Conservation (phyloP, 2,888 invertebrate species). For the Diadegma fenestrale region DNA sequence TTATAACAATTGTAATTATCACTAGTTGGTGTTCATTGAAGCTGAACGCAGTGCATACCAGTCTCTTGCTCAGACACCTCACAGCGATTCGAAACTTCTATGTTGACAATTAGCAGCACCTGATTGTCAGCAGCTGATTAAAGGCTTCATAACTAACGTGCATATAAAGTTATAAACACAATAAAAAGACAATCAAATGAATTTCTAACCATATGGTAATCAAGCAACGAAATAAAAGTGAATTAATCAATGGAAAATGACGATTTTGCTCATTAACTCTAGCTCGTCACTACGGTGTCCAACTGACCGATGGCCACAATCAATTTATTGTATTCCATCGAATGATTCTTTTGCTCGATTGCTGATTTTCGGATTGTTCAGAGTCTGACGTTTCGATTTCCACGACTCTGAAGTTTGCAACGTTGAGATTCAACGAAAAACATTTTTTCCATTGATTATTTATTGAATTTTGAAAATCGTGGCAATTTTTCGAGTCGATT, state of each 20-base stretch:
- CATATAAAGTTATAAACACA: background rate
- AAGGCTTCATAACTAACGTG: background rate
- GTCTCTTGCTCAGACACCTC: background rate
- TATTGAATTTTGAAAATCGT: no score
- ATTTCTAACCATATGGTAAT: background rate
- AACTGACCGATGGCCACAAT: no score
- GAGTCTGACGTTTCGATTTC: no score
- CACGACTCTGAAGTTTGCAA: no score
- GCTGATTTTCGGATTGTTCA: no score
- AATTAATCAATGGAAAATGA: background rate
- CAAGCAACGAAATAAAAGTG: background rate
- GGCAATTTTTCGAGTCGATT: no score
- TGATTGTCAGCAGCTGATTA: background rate
- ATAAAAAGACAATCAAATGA: background rate
- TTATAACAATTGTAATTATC: background rate
- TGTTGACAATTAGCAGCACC: constrained; percentile 13
- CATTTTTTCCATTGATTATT: no score
- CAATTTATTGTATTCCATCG: no score
- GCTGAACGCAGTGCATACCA: background rate
- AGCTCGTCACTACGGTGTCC: no score
- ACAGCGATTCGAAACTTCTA: background rate
- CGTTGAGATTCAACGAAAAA: no score
- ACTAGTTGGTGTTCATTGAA: constrained; percentile 1
- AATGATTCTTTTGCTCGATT: no score
- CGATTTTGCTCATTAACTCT: no score